These are phyloP conservation scores for Oriolus oriolus DNA, from an alignment of 2,113 vertebrate species.

Conservation along the genomic window DNA sequence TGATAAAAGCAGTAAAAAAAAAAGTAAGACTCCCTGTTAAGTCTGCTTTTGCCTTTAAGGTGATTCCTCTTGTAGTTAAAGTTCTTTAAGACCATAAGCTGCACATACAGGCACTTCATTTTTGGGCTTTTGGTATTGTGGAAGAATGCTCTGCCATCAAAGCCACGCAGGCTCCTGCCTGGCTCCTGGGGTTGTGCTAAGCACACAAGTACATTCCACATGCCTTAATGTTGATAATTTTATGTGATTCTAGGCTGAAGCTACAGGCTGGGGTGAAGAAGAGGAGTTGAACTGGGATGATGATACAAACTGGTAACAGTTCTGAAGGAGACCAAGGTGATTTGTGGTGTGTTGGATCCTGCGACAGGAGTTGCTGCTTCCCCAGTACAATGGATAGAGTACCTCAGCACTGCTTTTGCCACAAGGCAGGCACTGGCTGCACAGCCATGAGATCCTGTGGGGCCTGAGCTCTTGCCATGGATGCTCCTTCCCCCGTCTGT, in stretches of 20 bases:
- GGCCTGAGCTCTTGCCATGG: not conserved
- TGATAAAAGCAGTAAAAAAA: not conserved
- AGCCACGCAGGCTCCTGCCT: not conserved
- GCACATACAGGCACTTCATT: not conserved
- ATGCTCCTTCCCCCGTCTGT: constrained; percentile 12
- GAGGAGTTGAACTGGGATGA: constrained; percentile 93
- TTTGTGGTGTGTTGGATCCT: not conserved
- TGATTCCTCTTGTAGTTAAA: not conserved
- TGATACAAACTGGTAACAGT: constrained; percentile 79
- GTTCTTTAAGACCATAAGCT: not conserved
- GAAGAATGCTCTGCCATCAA: not conserved
- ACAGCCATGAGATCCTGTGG: not conserved
- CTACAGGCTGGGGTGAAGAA: constrained; percentile 88
- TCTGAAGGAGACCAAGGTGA: not conserved
- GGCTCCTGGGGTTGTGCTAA: not conserved
- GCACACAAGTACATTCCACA: accelerated
- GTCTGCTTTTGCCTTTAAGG: not conserved
- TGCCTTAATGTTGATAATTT: not conserved
- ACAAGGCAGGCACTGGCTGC: constrained; percentile 16
- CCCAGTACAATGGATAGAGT: constrained; percentile 4
- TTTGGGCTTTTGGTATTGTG: not conserved
- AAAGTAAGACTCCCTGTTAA: not conserved
- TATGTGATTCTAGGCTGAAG: constrained; percentile 74
- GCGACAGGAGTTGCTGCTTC: not conserved
- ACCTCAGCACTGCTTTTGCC: constrained; percentile 51